A percentile compares a stretch with the other conserved stretches of the same genome.
Conservation (phyloP, 2,888 invertebrate species). For the Ephialtes manifestator region DNA sequence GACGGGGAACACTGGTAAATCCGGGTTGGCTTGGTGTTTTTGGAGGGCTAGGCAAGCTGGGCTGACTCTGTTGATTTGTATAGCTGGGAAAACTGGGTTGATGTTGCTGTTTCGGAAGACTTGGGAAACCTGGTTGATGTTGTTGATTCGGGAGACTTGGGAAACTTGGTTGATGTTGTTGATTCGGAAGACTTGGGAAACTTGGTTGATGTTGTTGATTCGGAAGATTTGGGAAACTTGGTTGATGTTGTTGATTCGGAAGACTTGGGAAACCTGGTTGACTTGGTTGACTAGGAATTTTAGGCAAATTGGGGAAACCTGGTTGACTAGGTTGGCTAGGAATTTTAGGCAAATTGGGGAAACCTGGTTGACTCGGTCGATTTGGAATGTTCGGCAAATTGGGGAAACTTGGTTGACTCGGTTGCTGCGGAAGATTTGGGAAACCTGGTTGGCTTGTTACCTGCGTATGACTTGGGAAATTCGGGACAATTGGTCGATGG, state of each 20-base stretch:
- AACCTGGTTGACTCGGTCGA: slow-evolving; percentile 65
- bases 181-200: slow-evolving; percentile 28
- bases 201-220: slow-evolving; percentile 76
- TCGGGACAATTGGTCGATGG: slow-evolving; percentile 73
- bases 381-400: background rate
- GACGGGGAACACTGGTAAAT: background rate
- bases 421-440: slow-evolving; percentile 32
- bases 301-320: background rate
- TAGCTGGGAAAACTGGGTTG: background rate
- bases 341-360: slow-evolving; percentile 71
- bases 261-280: background rate
- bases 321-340: background rate
- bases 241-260: too few species aligned
- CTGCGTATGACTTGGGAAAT: slow-evolving; percentile 67
- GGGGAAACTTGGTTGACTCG: slow-evolving; percentile 82
- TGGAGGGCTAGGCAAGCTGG: background rate
- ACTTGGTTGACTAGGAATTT: background rate
- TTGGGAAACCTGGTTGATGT: background rate
- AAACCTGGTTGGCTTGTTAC: slow-evolving; percentile 80
- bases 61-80: slow-evolving; percentile 19
- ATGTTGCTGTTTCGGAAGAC: slow-evolving; percentile 1
- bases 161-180: background rate
- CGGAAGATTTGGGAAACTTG: slow-evolving; percentile 76
- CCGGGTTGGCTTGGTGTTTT: background rate
- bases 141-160: background rate